These are phyloP conservation scores for Trichomalopsis sarcophagae DNA, from an alignment of 1,140 invertebrate species.

Conservation along the genomic window DNA sequence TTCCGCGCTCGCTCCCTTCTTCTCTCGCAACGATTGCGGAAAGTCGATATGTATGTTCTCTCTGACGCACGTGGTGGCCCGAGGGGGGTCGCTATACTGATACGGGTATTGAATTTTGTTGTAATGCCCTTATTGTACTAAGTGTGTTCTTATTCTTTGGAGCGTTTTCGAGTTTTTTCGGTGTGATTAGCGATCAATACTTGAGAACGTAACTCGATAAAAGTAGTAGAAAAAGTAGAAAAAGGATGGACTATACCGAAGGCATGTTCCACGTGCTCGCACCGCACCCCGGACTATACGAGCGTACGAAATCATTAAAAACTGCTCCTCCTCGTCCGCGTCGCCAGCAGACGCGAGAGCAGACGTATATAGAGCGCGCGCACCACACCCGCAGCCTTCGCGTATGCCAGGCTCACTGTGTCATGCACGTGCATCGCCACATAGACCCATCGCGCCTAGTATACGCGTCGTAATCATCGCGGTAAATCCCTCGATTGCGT, in stretches of 20 bases:
- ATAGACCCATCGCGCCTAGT: not conserved
- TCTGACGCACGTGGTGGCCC: not conserved
- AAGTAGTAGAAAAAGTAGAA: too few species aligned
- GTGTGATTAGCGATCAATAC: too few species aligned
- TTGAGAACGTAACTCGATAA: too few species aligned
- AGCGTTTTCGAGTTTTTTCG: too few species aligned
- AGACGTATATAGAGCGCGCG: not conserved
- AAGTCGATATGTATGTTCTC: not conserved
- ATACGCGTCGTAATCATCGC: slow-evolving; percentile 6
- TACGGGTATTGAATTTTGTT: not conserved
- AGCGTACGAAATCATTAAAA: too few species aligned
- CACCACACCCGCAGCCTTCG: slow-evolving; percentile 4
- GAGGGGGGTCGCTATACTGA: not conserved
- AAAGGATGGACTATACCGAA: too few species aligned
- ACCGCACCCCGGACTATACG: too few species aligned
- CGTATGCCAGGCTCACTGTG: not conserved
- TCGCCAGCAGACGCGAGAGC: not conserved
- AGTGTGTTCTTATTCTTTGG: too few species aligned
- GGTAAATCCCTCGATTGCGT: slow-evolving; percentile 44
- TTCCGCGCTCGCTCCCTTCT: not conserved
- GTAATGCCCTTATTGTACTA: too few species aligned
- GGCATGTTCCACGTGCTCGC: too few species aligned
- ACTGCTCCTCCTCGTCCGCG: not conserved
- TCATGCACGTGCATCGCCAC: slow-evolving; percentile 13
- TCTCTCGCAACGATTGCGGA: not conserved